These are phyloP conservation scores for Limnephilus rhombicus DNA, from an alignment of 2,888 invertebrate genomes.

Conservation along the genomic window DNA sequence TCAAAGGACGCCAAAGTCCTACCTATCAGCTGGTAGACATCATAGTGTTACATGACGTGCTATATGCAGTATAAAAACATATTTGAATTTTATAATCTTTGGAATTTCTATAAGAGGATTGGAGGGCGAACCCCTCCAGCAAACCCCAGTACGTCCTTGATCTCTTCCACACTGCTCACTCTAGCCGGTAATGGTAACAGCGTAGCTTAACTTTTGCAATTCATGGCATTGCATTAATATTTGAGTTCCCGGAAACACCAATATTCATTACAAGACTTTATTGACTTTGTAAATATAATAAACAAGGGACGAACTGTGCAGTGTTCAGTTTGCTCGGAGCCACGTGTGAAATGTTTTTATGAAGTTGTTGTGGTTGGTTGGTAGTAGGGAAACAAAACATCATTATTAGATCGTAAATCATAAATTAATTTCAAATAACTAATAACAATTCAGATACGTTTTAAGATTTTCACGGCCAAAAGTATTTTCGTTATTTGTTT, in stretches of 20 bases:
- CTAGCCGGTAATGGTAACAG: slow-evolving; percentile 1
- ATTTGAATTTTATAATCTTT: background rate
- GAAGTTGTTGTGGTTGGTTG: background rate
- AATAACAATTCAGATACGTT: too few relatives aligned
- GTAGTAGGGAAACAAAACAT: background rate
- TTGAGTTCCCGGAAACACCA: slow-evolving; percentile 5
- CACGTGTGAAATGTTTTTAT: background rate
- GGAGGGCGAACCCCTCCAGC: background rate
- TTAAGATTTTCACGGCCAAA: too few relatives aligned
- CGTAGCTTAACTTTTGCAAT: slow-evolving; percentile 25
- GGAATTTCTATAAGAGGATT: background rate
- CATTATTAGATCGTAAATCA: too few relatives aligned
- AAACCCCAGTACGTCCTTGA: background rate
- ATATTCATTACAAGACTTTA: background rate
- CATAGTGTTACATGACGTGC: background rate
- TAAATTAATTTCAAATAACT: too few relatives aligned
- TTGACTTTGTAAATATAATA: background rate
- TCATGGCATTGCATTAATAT: slow-evolving; percentile 26
- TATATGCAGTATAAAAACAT: background rate
- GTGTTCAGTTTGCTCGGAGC: background rate
- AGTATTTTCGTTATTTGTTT: too few relatives aligned
- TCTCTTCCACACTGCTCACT: background rate
- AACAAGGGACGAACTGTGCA: background rate
- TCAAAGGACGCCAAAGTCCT: background rate
- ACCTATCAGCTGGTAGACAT: background rate